A percentile compares a stretch with the other conserved stretches of the same genome.
phyloP scores from a whole-genome alignment of 2,113 vertebrate species.

The Isurus oxyrinchus region DNA sequence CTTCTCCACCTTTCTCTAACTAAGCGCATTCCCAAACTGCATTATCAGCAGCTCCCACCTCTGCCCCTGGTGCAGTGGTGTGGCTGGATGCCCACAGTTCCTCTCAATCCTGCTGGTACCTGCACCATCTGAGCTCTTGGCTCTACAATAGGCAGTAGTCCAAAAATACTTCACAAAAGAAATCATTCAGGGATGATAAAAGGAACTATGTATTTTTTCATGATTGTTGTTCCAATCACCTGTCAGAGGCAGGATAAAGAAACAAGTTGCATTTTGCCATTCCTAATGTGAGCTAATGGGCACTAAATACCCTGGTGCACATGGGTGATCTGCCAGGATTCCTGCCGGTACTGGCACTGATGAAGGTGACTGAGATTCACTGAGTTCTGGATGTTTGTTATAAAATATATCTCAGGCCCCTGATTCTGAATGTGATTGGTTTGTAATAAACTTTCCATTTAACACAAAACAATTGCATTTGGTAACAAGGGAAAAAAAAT shows the following conservation, averaged over 20 bases:
- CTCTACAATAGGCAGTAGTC: background rate
- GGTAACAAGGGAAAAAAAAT: background rate
- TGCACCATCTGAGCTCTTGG: background rate
- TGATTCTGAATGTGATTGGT: background rate
- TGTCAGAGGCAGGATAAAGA: background rate
- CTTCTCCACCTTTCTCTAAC: background rate
- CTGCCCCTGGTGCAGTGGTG: background rate
- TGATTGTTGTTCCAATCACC: background rate
- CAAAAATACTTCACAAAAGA: conserved; percentile 1
- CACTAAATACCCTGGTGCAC: background rate
- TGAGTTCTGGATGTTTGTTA: no score
- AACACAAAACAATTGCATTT: background rate
- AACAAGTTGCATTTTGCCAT: background rate
- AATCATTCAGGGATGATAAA: background rate
- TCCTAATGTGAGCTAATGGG: background rate
- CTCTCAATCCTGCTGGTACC: conserved; percentile 3
- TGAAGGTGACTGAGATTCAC: background rate
- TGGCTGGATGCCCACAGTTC: background rate
- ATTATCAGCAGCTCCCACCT: background rate
- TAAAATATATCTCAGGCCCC: background rate
- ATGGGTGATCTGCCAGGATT: background rate
- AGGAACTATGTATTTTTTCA: background rate
- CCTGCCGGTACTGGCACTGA: background rate
- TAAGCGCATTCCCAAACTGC: background rate
- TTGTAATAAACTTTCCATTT: background rate